A percentile compares a stretch with the other conserved stretches of the same genome.
phyloP scores from a whole-genome alignment of 2,888 invertebrate genomes.

The Diabrotica balteata region DNA sequence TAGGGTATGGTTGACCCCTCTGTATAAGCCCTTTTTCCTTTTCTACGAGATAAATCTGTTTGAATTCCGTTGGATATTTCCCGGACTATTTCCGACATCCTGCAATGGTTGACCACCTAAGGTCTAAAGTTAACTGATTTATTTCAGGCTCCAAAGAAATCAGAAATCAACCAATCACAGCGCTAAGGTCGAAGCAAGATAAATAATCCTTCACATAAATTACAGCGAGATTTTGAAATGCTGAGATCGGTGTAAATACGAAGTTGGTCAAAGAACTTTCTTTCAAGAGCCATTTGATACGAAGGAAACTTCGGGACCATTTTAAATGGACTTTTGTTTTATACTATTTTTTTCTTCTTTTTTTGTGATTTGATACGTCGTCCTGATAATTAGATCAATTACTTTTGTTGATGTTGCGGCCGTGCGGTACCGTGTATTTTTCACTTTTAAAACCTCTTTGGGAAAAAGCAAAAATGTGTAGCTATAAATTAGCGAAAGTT shows the following conservation, averaged over 20 bases:
- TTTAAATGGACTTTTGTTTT: constrained; percentile 18
- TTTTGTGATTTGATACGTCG: neutral
- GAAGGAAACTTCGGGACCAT: constrained; percentile 18
- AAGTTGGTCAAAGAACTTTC: constrained; percentile 28
- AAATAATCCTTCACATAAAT: constrained; percentile 32
- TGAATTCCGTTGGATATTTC: constrained; percentile 1
- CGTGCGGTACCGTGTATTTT: no score
- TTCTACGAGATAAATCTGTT: constrained; percentile 12
- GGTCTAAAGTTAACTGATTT: constrained; percentile 25
- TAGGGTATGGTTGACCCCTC: no score
- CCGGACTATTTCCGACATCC: constrained; percentile 7
- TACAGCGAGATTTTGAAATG: constrained; percentile 26
- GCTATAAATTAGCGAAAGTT: no score
- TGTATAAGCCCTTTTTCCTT: neutral
- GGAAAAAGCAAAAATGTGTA: no score
- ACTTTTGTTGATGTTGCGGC: no score
- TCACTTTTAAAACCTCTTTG: no score
- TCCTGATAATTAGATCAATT: no score
- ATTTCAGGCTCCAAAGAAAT: constrained; percentile 18
- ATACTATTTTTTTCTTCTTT: constrained; percentile 5
- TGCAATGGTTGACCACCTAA: constrained; percentile 19
- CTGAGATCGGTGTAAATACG: constrained; percentile 30
- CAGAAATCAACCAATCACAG: constrained; percentile 30
- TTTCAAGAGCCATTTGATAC: constrained; percentile 22
- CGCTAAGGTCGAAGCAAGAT: constrained; percentile 20